Conservation (phyloP, 2,113 vertebrate genomes). For the Channa argus region DNA sequence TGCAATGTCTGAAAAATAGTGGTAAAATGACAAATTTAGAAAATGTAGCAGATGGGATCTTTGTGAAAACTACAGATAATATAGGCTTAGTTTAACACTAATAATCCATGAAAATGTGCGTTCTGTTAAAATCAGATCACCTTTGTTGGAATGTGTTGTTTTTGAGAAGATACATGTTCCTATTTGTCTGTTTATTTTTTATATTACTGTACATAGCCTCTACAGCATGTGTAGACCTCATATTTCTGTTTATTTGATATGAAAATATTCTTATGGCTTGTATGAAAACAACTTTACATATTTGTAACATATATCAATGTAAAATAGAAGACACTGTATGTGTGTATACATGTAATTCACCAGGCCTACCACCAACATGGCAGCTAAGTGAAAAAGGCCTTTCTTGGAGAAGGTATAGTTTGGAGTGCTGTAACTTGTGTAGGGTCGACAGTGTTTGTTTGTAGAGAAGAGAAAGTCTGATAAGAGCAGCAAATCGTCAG, state of each 20-base stretch:
- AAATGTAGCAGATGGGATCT: conserved; percentile 39
- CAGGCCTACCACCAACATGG: conserved; percentile 66
- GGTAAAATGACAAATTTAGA: not conserved
- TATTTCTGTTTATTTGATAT: conserved; percentile 75
- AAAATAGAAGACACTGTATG: conserved; percentile 60
- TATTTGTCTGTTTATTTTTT: conserved; percentile 69
- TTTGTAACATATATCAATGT: conserved; percentile 73
- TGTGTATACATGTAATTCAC: conserved; percentile 52
- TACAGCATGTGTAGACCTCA: conserved; percentile 76
- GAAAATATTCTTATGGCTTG: conserved; percentile 64
- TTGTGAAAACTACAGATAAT: conserved; percentile 5
- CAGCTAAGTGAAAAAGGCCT: conserved; percentile 77
- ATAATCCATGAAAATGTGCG: conserved; percentile 10
- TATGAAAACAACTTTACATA: conserved; percentile 69
- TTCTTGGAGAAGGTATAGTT: conserved; percentile 54
- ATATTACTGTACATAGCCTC: conserved; percentile 70
- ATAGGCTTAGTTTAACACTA: conserved; percentile 18
- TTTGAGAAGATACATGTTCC: conserved; percentile 49
- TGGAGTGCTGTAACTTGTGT: conserved; percentile 46
- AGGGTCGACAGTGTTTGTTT: conserved; percentile 33
- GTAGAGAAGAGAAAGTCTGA: conserved; percentile 31
- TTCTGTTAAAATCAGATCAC: conserved; percentile 31
- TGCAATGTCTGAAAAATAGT: conserved; percentile 3
- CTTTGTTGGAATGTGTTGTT: conserved; percentile 42
- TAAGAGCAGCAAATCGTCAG: conserved; percentile 24